These are phyloP conservation scores for Oscheius onirici DNA, from an alignment of 2,888 invertebrate genomes.

Conservation along the genomic window DNA sequence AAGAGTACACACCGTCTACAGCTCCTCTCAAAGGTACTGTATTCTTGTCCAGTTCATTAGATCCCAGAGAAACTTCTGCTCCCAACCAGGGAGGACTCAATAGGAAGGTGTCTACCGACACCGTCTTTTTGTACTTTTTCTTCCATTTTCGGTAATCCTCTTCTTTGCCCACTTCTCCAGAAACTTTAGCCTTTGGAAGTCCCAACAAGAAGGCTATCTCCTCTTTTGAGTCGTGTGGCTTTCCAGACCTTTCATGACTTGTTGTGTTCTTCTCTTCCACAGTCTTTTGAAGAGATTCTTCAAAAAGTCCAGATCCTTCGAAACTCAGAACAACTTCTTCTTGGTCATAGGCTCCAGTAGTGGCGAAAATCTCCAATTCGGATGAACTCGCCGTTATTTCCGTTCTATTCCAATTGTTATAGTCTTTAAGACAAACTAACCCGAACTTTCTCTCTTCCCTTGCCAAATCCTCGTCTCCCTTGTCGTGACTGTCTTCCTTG, in stretches of 20 bases:
- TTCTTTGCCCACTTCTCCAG: slow-evolving; percentile 25
- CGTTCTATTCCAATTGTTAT: not conserved
- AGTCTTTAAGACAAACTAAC: not conserved
- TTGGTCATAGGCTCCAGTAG: not conserved
- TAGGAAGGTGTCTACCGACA: slow-evolving; percentile 5
- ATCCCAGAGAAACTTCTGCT: no score
- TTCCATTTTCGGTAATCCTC: not conserved
- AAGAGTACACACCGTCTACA: not conserved
- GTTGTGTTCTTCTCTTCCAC: not conserved
- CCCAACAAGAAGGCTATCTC: not conserved
- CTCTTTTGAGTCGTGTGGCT: not conserved
- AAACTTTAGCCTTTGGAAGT: slow-evolving; percentile 12
- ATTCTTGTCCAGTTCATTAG: not conserved
- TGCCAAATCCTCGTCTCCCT: not conserved
- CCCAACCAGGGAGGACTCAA: not conserved
- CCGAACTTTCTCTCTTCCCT: not conserved
- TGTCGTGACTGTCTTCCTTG: not conserved
- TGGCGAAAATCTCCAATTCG: not conserved
- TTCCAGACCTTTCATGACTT: not conserved
- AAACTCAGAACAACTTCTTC: not conserved
- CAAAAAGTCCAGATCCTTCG: not conserved
- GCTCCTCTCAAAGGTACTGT: slow-evolving; percentile 6
- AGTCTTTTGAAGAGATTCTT: not conserved
- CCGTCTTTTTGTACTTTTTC: not conserved
- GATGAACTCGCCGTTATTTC: not conserved